Base-by-base conservation (phyloP, 2,113 vertebrate species). In the Takifugu bimaculatus region DNA sequence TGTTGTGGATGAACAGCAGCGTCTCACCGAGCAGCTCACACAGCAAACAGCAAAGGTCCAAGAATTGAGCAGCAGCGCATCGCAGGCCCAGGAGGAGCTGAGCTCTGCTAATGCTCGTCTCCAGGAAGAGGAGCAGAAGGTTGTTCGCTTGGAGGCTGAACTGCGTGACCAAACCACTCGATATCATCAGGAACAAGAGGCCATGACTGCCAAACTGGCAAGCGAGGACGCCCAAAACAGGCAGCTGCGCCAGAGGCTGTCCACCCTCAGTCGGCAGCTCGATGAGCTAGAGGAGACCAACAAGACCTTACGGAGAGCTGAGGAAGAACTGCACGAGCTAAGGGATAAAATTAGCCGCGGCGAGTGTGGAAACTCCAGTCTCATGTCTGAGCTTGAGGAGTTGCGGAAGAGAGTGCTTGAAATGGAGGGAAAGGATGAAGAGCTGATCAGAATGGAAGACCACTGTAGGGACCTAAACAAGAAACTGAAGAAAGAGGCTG, bases 401-500 rank as follows among this genome's bases (percentile, higher is more conserved):
- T 83, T 99, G 63, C 85, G 94, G 39, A 98, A 96, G 77, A 90
- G 94, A 59, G 89, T 99, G 4, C 89, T 97, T 53, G 96, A 97
- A 68, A 97, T 99, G 95, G 96, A 98, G 85, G 96, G 95, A 28
- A 99, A 99, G 85, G 97, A 98, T 6, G 95, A 97, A 70, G 96
- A 98, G 77, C 83, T 98, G 60, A 93, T 94, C 74, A 91, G 94
- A 77, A 95, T 97, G 94, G 96, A 98, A 84, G 93, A 96, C 57
- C 94, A 96, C 75, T 99, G 95, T 81, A 88, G 92, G 68, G 95
- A 98, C 75, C 94, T 99, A 57, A 93, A 94, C 28, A 94, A 91
- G 65, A 97, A 94, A 74, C 89, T 99, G 54, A 94, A 97, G 85
- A 96, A 94, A 69, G 96, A 99, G 83, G 89, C 93, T 27, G 83